A percentile compares a stretch with the other conserved stretches of the same genome.
Evolutionary conservation across 2,113 vertebrate species (phyloP).

Genomic region (Enhydra lutris): DNA sequence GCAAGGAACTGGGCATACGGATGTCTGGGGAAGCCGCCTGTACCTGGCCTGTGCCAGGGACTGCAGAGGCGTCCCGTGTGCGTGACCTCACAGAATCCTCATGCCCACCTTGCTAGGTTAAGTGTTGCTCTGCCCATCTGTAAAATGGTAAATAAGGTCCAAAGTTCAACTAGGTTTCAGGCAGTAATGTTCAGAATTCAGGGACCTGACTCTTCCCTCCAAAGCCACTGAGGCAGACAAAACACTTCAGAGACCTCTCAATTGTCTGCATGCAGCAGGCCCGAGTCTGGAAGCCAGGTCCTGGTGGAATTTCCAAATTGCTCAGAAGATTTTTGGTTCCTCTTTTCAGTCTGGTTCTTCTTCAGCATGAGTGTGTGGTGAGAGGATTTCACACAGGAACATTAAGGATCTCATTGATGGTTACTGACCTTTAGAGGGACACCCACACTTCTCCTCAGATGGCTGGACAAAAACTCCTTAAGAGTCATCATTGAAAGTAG

Average conservation of each 20-base stretch:
- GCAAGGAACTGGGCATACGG: not conserved
- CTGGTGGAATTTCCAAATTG: conserved; percentile 79
- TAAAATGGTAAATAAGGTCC: not conserved
- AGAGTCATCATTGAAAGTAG: not conserved
- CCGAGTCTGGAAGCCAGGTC: conserved; percentile 63
- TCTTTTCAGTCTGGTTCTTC: conserved; percentile 78
- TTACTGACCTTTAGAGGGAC: conserved; percentile 75
- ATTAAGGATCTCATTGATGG: conserved; percentile 66
- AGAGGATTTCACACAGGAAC: conserved; percentile 61
- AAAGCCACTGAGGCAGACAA: not conserved
- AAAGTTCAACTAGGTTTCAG: not conserved
- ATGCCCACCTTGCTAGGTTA: not conserved
- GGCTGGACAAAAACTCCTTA: conserved; percentile 64
- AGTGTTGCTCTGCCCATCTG: too few relatives aligned
- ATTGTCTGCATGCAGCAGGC: not conserved
- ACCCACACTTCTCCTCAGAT: conserved; percentile 63
- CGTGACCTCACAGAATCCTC: not conserved
- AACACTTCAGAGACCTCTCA: not conserved
- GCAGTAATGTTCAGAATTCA: not conserved
- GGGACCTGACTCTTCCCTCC: not conserved
- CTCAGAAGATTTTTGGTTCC: conserved; percentile 78
- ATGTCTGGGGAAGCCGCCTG: not conserved
- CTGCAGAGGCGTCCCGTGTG: not conserved
- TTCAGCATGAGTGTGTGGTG: conserved; percentile 29
- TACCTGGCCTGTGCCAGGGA: not conserved